These are phyloP conservation scores for Empis stercorea DNA, from an alignment of 2,888 invertebrate genomes.

Conservation along the genomic window DNA sequence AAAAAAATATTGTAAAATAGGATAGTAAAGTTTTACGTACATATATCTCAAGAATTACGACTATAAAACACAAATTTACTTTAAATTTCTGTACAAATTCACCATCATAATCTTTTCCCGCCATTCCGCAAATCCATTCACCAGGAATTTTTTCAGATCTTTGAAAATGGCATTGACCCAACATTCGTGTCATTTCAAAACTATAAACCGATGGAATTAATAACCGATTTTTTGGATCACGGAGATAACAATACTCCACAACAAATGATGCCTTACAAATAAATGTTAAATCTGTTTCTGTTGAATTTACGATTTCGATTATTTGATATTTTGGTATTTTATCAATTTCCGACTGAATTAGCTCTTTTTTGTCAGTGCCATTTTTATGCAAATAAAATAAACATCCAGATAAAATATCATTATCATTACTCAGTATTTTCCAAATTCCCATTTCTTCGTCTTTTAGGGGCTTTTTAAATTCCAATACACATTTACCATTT, in stretches of 20 bases:
- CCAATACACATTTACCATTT: constrained; percentile 15
- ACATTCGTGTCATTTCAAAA: constrained; percentile 17
- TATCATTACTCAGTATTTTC: constrained; percentile 4
- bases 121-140: constrained; percentile 20
- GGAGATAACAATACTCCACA: constrained; percentile 20
- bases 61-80: constrained; percentile 13
- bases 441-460: constrained; percentile 12
- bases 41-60: too few relatives aligned
- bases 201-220: constrained; percentile 16
- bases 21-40: too few relatives aligned
- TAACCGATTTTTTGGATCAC: constrained; percentile 18
- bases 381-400: neutral
- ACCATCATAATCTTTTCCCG: constrained; percentile 19
- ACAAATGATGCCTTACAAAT: constrained; percentile 19
- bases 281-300: constrained; percentile 5
- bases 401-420: constrained; percentile 7
- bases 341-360: neutral
- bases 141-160: constrained; percentile 18
- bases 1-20: too few relatives aligned
- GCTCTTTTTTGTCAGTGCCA: neutral
- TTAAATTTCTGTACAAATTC: constrained; percentile 20
- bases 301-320: neutral
- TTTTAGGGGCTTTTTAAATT: constrained; percentile 18
- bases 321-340: neutral
- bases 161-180: constrained; percentile 19